Conservation (phyloP, 2,113 vertebrate species). For the Gracilinanus agilis region DNA sequence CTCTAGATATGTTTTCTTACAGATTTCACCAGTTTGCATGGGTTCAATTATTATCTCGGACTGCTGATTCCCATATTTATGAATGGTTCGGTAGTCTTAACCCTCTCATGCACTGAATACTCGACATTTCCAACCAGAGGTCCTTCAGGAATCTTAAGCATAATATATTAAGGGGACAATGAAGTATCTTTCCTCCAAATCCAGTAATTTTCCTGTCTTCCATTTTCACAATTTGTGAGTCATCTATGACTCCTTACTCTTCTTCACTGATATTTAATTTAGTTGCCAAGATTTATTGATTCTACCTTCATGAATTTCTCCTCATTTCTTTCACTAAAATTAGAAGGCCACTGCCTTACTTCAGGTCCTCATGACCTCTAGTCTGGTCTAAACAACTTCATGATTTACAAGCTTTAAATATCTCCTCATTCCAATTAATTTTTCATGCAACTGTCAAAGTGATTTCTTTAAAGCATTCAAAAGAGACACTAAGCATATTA, state of each 20-base stretch:
- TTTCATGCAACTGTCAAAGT: background rate
- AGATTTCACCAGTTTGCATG: background rate
- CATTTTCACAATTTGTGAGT: background rate
- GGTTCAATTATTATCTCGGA: background rate
- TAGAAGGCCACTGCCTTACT: background rate
- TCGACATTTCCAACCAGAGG: background rate
- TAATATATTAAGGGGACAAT: background rate
- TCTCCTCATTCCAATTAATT: background rate
- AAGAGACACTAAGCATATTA: background rate
- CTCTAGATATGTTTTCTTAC: background rate
- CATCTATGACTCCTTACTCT: background rate
- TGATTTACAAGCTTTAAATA: background rate
- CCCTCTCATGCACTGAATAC: background rate
- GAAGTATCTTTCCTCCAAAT: background rate
- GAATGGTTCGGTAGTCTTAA: background rate
- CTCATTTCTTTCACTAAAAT: background rate
- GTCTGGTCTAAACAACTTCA: background rate
- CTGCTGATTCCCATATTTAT: background rate
- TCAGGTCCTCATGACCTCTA: background rate
- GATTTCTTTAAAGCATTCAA: background rate
- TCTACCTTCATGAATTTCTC: background rate
- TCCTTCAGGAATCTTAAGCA: background rate
- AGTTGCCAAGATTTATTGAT: background rate
- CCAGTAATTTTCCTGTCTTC: background rate
- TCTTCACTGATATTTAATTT: background rate